phyloP scores from a whole-genome alignment of 2,888 invertebrate genomes.

The Saturnia pavonia region DNA sequence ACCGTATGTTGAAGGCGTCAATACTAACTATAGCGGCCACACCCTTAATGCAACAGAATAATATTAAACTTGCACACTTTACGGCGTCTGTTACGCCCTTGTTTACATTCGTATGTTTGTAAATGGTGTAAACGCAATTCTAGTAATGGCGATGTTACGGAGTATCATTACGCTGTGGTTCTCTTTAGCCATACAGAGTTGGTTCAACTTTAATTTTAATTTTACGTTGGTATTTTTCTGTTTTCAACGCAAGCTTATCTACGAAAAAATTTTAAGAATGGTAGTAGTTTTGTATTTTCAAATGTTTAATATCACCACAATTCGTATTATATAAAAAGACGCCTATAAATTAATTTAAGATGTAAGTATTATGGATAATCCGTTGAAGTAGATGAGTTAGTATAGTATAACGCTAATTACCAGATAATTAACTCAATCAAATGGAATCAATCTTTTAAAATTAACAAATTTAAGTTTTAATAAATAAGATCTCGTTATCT shows the following conservation, averaged over 20 bases:
- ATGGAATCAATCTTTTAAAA: too few species aligned
- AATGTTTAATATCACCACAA: too few species aligned
- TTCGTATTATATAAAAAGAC: too few species aligned
- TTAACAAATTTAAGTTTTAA: too few species aligned
- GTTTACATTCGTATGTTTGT: slow-evolving; percentile 33
- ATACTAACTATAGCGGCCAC: slow-evolving; percentile 25
- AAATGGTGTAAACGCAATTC: slow-evolving; percentile 13
- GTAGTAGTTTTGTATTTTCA: too few species aligned
- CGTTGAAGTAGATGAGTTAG: too few species aligned
- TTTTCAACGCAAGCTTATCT: neutral
- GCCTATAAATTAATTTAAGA: too few species aligned
- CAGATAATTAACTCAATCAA: too few species aligned
- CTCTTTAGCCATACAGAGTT: neutral
- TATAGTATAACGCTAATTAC: too few species aligned
- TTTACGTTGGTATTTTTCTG: neutral
- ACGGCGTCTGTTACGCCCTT: slow-evolving; percentile 40
- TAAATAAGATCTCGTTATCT: too few species aligned
- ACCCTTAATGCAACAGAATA: slow-evolving; percentile 24
- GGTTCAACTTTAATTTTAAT: neutral
- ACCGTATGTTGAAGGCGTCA: slow-evolving; percentile 24
- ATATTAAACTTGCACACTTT: slow-evolving; percentile 43
- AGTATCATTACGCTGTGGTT: neutral
- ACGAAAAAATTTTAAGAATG: neutral
- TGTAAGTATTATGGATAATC: too few species aligned
- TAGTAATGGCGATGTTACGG: slow-evolving; percentile 16